phyloP scores from a whole-genome alignment of 2,888 invertebrate genomes.

The Chalcis sispes region DNA sequence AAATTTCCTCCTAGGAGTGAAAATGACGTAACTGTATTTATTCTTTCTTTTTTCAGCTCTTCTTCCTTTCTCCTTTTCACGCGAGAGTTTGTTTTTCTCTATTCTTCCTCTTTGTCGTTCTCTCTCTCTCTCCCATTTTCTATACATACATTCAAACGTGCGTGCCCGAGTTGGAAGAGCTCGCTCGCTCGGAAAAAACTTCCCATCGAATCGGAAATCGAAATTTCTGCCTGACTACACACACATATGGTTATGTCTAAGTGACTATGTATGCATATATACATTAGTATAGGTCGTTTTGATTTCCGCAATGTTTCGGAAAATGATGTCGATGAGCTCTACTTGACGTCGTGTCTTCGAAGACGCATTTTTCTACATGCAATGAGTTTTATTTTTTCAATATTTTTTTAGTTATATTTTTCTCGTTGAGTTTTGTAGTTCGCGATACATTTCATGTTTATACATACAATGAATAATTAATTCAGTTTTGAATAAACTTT shows the following conservation, averaged over 20 bases:
- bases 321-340: too few relatives aligned
- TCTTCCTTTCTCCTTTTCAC: background rate
- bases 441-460: too few relatives aligned
- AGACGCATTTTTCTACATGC: too few relatives aligned
- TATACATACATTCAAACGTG: too few relatives aligned
- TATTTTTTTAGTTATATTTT: too few relatives aligned
- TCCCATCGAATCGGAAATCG: slow-evolving; percentile 52
- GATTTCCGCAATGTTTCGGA: too few relatives aligned
- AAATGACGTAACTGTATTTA: slow-evolving; percentile 46
- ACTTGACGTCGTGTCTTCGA: too few relatives aligned
- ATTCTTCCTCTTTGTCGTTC: background rate
- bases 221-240: slow-evolving; percentile 24
- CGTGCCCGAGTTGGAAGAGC: background rate
- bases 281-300: background rate
- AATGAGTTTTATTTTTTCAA: background rate
- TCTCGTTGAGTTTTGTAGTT: too few relatives aligned
- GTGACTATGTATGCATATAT: background rate
- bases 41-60: background rate
- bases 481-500: too few relatives aligned
- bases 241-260: background rate
- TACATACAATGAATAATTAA: too few relatives aligned
- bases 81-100: background rate
- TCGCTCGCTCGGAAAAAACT: slow-evolving; percentile 44
- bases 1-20: slow-evolving; percentile 31
- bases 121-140: background rate